A percentile compares a stretch with the other conserved stretches of the same genome.
phyloP scores from a whole-genome alignment of 2,888 invertebrate species.

The Vesta saturnalis region DNA sequence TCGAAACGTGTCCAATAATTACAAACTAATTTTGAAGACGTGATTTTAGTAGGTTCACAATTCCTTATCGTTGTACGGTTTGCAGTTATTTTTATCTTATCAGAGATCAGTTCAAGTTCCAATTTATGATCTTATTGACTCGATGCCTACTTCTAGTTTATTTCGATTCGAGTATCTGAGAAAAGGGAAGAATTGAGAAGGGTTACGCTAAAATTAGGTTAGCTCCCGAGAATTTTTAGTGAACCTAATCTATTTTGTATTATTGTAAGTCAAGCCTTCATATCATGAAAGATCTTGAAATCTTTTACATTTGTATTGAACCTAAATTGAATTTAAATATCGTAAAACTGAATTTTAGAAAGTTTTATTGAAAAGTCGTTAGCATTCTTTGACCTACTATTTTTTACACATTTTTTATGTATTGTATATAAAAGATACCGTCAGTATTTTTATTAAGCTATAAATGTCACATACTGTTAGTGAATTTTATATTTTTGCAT shows the following conservation, averaged over 20 bases:
- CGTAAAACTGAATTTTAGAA: conserved; percentile 2
- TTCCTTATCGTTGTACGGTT: conserved; percentile 4
- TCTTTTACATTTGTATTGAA: neutral
- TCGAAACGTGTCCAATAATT: conserved; percentile 7
- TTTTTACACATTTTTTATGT: conserved; percentile 1
- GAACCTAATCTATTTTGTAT: conserved; percentile 11
- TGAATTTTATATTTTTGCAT: neutral
- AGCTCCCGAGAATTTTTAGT: conserved; percentile 9
- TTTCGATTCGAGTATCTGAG: conserved; percentile 8
- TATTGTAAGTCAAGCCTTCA: conserved; percentile 2
- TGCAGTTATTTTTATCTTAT: conserved; percentile 8
- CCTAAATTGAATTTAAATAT: conserved; percentile 8
- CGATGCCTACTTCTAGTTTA: conserved; percentile 13
- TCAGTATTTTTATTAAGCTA: neutral
- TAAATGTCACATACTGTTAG: neutral
- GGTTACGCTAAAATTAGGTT: conserved; percentile 9
- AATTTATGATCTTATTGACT: conserved; percentile 13
- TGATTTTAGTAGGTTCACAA: conserved; percentile 6
- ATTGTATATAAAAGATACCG: neutral
- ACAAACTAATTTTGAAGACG: conserved; percentile 9
- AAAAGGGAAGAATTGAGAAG: conserved; percentile 12
- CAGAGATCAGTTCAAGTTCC: conserved; percentile 5
- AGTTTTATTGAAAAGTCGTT: no score
- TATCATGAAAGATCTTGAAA: conserved; percentile 4
- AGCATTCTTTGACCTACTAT: neutral